phyloP scores from a whole-genome alignment of 1,140 invertebrate species.

The Phymastichus coffea region DNA sequence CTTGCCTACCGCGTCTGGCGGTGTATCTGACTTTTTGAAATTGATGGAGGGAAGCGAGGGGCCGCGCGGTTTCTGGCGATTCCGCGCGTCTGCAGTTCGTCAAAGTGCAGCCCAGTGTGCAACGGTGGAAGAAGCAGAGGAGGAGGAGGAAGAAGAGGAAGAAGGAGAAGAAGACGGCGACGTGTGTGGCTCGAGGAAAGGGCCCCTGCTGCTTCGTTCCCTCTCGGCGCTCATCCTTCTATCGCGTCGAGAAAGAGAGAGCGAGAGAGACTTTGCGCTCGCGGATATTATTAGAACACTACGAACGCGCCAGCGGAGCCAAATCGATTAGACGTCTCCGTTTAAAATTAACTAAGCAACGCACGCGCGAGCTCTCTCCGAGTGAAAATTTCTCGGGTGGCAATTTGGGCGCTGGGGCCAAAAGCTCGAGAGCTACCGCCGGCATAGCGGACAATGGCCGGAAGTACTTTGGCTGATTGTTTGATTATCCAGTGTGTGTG shows the following conservation, averaged over 20 bases:
- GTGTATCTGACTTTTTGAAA: no score
- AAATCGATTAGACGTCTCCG: slow-evolving; percentile 45
- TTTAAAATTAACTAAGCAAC: slow-evolving; percentile 43
- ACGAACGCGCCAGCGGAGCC: slow-evolving; percentile 40
- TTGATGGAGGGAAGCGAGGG: no score
- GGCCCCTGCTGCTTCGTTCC: neutral
- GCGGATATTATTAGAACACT: slow-evolving; percentile 38
- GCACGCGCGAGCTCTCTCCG: neutral
- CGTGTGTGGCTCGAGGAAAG: slow-evolving; percentile 14
- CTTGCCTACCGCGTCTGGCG: no score
- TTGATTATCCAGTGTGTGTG: slow-evolving; percentile 16
- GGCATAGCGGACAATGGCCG: slow-evolving; percentile 21
- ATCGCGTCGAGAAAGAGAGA: no score
- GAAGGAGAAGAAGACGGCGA: no score
- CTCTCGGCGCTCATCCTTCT: slow-evolving; percentile 8
- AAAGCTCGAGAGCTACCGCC: no score
- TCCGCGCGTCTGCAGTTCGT: slow-evolving; percentile 33
- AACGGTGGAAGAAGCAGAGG: neutral
- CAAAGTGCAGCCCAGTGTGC: slow-evolving; percentile 13
- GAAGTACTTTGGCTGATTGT: slow-evolving; percentile 24
- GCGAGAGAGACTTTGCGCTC: no score
- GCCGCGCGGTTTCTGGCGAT: no score
- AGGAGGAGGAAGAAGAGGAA: neutral
- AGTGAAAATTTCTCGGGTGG: neutral
- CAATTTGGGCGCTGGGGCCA: no score